Evolutionary conservation across 2,113 vertebrate genomes (phyloP).

Genomic region (Scalopus aquaticus): DNA sequence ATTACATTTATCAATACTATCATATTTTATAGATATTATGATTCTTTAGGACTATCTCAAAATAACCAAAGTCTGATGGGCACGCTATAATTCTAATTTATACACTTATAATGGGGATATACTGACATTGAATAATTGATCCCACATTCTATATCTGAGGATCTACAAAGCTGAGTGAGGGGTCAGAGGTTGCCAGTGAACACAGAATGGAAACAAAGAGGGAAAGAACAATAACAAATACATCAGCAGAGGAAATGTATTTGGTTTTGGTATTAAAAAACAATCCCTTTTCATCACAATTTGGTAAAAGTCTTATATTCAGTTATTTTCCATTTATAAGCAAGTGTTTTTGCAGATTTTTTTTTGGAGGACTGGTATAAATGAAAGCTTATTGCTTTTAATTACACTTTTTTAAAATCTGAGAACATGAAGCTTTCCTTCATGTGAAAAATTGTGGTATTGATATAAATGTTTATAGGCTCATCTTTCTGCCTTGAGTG

Average conservation of each 20-base stretch:
- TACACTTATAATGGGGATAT: not conserved
- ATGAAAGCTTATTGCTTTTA: not conserved
- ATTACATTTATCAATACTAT: not conserved
- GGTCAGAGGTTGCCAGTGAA: not conserved
- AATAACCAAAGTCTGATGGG: not conserved
- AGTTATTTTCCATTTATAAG: constrained; percentile 41
- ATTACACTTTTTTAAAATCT: not conserved
- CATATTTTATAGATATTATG: not conserved
- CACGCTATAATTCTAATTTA: not conserved
- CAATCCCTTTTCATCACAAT: not conserved
- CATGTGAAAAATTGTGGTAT: not conserved
- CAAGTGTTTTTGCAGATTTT: not conserved
- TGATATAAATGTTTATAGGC: not conserved
- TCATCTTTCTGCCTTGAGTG: not conserved
- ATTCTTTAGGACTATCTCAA: not conserved
- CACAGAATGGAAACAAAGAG: not conserved
- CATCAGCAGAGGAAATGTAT: not conserved
- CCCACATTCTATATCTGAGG: not conserved
- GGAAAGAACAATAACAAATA: not conserved
- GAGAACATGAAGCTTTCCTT: not conserved
- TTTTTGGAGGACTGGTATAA: not conserved
- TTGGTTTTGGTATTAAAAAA: not conserved
- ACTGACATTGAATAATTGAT: not conserved
- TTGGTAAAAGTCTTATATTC: not conserved
- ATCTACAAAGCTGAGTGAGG: not conserved